Evolutionary conservation across 2,888 invertebrate genomes (phyloP), one percentile per base, ranked within the genome.

Genomic region (Flabesymbios commensalis): DNA sequence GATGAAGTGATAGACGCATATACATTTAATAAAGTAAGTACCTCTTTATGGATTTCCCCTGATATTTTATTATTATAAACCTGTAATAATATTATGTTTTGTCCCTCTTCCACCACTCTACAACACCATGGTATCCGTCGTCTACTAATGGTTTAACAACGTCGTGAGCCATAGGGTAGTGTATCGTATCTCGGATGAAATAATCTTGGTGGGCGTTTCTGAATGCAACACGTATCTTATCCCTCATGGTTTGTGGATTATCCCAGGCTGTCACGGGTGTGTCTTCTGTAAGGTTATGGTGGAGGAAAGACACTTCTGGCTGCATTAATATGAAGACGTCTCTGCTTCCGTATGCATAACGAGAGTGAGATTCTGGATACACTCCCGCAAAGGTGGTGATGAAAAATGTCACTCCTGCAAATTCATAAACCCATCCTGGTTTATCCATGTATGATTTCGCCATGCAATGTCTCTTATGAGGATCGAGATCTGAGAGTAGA

Each of bases 361-460:
- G 59, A 3, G 77, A 72, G 63, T 76, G 70, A 10, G 63, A 63
- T 36, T 63, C 64, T 0, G 77, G 74, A 59, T 78, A 78, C 63
- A 74, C 75, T 3, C 76, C 77, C 1, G 75, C 75, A 64, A 78
- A 78, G 17, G 78, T 76, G 33, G 78, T 78, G 19, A 78, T 68
- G 61, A 78, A 78, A 62, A 76, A 75, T 4, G 76, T 76, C 14
- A 69, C 48, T 33, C 69, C 68, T 65, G 77, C 72, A 59, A 76
- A 77, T 61, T 76, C 67, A 61, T 78, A 78, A 31, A 78, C 77
- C 78, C 76, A 77, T 28, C 74, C 75, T 43, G 64, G 60, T 47
- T 69, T 68, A 7, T 61, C 70, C 19, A 76, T 66, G 49, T 72
- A 72, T 7, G 73, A 66, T 49, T 72, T 72, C 49, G 69, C 59